Evolutionary conservation across 2,888 invertebrate species (phyloP).

Genomic region (Macrosiphum euphorbiae): DNA sequence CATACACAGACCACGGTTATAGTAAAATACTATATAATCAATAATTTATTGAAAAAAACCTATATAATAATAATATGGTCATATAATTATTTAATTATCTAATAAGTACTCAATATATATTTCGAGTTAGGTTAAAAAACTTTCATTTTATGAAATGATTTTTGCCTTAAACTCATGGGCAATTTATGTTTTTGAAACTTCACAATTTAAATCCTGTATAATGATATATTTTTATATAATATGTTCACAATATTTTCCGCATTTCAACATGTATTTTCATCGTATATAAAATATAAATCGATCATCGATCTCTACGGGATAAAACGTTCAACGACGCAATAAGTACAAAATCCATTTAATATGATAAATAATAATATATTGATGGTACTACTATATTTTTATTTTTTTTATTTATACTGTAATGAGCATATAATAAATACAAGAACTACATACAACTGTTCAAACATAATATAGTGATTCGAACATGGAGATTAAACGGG

Average conservation of each 20-base stretch:
- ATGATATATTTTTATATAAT: too few species aligned
- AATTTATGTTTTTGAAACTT: not conserved
- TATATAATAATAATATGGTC: too few species aligned
- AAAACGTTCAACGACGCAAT: not conserved
- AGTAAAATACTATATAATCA: not conserved
- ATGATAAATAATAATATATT: not conserved
- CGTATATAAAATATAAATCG: not conserved
- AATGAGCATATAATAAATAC: not conserved
- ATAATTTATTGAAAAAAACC: not conserved
- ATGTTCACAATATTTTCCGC: not conserved
- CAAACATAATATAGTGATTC: not conserved
- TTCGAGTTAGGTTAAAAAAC: not conserved
- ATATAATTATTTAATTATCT: not conserved
- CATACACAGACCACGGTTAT: not conserved
- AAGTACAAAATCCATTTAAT: not conserved
- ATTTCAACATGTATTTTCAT: not conserved
- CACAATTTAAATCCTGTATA: not conserved
- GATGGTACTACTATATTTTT: not conserved
- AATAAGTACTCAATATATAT: not conserved
- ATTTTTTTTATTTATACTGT: not conserved
- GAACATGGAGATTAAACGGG: not conserved
- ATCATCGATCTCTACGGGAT: not conserved
- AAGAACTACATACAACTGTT: not conserved
- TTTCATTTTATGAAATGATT: not conserved
- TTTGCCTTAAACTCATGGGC: not conserved